Conservation (phyloP, 1,140 invertebrate species). For the Pseudomyrmex cubaensis region DNA sequence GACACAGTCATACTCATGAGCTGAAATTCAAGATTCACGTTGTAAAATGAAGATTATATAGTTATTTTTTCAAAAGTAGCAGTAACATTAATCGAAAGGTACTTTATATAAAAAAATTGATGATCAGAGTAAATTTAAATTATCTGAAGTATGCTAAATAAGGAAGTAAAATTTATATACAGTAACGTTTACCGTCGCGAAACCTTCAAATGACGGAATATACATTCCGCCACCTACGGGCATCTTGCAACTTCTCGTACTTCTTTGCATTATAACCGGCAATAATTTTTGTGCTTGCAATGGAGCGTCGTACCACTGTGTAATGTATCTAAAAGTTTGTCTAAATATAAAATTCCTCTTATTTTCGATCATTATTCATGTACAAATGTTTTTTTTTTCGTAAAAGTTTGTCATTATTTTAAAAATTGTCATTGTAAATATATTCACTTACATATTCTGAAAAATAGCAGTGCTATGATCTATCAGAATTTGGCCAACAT, state of each 20-base stretch:
- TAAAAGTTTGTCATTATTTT: too few species aligned
- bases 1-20: slow-evolving; percentile 48
- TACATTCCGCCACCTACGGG: slow-evolving; percentile 25
- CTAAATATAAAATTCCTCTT: not conserved
- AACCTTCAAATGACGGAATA: slow-evolving; percentile 40
- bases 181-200: slow-evolving; percentile 30
- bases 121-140: too few species aligned
- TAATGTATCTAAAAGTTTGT: slow-evolving; percentile 33
- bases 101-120: too few species aligned
- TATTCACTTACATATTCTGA: slow-evolving; percentile 37
- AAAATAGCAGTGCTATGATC: slow-evolving; percentile 38
- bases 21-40: slow-evolving; percentile 41
- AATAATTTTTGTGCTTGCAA: slow-evolving; percentile 44
- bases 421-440: not conserved
- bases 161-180: too few species aligned
- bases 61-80: too few species aligned
- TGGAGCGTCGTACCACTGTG: slow-evolving; percentile 21
- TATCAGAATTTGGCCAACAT: slow-evolving; percentile 43
- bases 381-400: too few species aligned
- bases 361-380: too few species aligned
- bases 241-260: slow-evolving; percentile 47
- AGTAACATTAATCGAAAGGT: too few species aligned
- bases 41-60: not conserved
- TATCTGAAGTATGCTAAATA: too few species aligned
- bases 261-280: slow-evolving; percentile 53